These are phyloP conservation scores for Lysandra coridon DNA, from an alignment of 2,888 invertebrate species.

Conservation along the genomic window DNA sequence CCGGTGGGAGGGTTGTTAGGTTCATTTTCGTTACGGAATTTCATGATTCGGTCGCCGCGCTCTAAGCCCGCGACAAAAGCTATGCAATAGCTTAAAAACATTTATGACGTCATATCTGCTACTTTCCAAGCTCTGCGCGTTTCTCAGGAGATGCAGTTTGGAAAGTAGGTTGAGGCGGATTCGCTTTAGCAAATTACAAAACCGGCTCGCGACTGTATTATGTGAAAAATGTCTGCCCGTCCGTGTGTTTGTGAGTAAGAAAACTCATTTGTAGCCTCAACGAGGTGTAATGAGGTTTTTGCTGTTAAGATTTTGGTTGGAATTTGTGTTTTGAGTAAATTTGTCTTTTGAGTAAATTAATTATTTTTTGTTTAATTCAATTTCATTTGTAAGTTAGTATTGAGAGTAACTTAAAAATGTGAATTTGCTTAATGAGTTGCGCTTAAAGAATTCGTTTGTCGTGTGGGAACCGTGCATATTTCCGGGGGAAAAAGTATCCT, in stretches of 20 bases:
- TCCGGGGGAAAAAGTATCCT: too few species aligned
- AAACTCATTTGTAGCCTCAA: background rate
- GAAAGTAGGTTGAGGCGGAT: conserved; percentile 15
- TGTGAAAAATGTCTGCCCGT: background rate
- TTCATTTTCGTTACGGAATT: too few species aligned
- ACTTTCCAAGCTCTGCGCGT: background rate
- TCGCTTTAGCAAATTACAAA: conserved; percentile 18
- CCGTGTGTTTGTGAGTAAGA: background rate
- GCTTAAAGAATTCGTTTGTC: too few species aligned
- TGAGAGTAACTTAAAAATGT: too few species aligned
- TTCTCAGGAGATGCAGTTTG: conserved; percentile 4
- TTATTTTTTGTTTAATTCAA: background rate
- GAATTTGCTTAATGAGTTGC: too few species aligned
- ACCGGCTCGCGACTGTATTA: background rate
- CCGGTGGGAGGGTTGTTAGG: too few species aligned
- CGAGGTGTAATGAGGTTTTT: background rate
- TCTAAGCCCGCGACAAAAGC: too few species aligned
- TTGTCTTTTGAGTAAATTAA: background rate
- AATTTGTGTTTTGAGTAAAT: background rate
- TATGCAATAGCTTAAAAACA: too few species aligned
- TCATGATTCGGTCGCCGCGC: too few species aligned
- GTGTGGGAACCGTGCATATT: too few species aligned
- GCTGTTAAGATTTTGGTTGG: background rate
- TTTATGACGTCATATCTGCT: background rate
- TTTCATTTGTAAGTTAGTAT: background rate